These are phyloP conservation scores for Disparrhopalites patrizii DNA, from an alignment of 2,888 invertebrate genomes.

Conservation along the genomic window DNA sequence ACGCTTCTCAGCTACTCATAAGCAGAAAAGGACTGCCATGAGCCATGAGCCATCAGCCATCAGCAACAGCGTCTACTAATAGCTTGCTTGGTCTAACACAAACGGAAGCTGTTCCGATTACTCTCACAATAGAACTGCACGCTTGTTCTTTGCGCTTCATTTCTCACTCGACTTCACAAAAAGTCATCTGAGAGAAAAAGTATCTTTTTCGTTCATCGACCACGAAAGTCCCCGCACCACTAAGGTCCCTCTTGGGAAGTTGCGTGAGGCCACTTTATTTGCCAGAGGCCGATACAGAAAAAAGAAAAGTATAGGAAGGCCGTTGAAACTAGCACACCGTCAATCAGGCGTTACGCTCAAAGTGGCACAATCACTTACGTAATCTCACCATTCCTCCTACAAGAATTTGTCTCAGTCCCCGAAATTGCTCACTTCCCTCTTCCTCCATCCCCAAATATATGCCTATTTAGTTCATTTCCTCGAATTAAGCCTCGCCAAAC, in stretches of 20 bases:
- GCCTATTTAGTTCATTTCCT: too few species aligned
- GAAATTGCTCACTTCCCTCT: too few species aligned
- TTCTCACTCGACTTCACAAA: slow-evolving; percentile 15
- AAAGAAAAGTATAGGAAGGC: not conserved
- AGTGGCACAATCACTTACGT: too few species aligned
- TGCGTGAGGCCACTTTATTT: not conserved
- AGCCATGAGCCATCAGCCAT: not conserved
- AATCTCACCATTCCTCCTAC: too few species aligned
- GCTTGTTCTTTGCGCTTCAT: slow-evolving; percentile 16
- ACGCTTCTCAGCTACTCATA: not conserved
- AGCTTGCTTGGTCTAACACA: not conserved
- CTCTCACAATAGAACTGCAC: not conserved
- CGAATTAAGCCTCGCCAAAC: too few species aligned
- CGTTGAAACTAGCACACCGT: not conserved
- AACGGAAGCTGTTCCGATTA: slow-evolving; percentile 27
- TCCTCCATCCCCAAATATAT: too few species aligned
- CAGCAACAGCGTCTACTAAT: not conserved
- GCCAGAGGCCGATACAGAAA: not conserved
- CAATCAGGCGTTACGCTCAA: not conserved
- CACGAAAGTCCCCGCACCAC: too few species aligned
- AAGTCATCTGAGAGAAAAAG: slow-evolving; percentile 7
- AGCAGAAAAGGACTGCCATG: too few species aligned
- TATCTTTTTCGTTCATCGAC: too few species aligned
- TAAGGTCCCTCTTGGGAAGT: too few species aligned
- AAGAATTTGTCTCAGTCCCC: too few species aligned